Base-by-base conservation (phyloP, 2,888 invertebrate species). In the Coelinius sp. region DNA sequence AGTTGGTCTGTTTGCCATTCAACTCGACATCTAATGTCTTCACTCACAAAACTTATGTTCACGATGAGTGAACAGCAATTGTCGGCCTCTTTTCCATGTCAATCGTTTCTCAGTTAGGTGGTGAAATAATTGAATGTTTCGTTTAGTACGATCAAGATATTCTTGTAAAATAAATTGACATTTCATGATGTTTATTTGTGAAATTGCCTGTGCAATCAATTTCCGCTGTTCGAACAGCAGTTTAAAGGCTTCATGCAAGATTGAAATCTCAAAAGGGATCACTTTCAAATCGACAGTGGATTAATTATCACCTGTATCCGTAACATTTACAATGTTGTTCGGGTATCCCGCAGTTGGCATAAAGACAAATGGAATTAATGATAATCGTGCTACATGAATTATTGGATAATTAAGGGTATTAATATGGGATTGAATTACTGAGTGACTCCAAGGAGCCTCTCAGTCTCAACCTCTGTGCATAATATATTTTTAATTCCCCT, bases 321-420 rank as follows among this genome's bases (percentile, higher is more conserved):
- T 66, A 73, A 75, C 69, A 71, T 41, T 69, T 73, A 69, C 66
- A 68, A 38, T 63, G 31, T 71, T 71, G 20, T n/a, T n/a, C 67
- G 20, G 46, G 68, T 24, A 4, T 69, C 25, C n/a, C 56, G 25
- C 35, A 10, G 14, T 17, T 56, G 12, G 14, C 31, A 31, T 14
- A 31, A 20, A 20, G 20, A 59, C n/a, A 59, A 59, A 35, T 31
- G 20, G 59, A 17, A 59, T 59, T 59, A 70, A 70, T 64, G 69
- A 64, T 64, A 70, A 63, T 41, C 25, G 35, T 35, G 52, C 25
- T 44, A 12, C 8, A 31, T 64, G 46, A 65, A 70, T 53, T 70
- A 65, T 65, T 65, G 62, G 46, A 65, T 64, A 70, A 70, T 70
- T 70, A 70, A 25, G 64, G 35, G 35, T 25, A 70, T 64, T 64